These are phyloP conservation scores for Hydropsyche tenuis DNA, from an alignment of 1,140 invertebrate genomes.

Conservation along the genomic window DNA sequence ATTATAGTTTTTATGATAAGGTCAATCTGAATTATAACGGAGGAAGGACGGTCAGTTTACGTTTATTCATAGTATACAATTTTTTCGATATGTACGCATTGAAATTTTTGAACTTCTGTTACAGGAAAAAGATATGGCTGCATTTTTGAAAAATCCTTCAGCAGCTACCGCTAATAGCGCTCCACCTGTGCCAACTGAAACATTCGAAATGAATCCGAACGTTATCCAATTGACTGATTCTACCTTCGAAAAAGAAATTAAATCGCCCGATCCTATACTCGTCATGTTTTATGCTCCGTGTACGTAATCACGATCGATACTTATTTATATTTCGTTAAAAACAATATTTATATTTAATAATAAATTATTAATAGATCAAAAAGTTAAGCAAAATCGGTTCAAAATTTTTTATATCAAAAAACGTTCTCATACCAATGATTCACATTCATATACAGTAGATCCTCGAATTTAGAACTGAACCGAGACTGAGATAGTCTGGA, in stretches of 20 bases:
- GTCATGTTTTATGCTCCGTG: conserved; percentile 85
- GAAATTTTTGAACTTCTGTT: conserved; percentile 41
- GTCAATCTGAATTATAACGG: conserved; percentile 71
- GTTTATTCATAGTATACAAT: conserved; percentile 6
- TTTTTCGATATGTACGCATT: conserved; percentile 20
- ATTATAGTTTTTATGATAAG: conserved; percentile 85
- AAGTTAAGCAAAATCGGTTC: not conserved
- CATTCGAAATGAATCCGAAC: conserved; percentile 52
- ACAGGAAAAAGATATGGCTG: conserved; percentile 70
- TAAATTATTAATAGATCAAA: not conserved
- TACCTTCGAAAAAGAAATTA: conserved; percentile 64
- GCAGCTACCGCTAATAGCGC: conserved; percentile 55
- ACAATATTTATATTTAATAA: not conserved
- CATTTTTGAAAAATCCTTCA: conserved; percentile 71
- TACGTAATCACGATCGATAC: conserved; percentile 57
- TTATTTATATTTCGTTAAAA: conserved; percentile 21
- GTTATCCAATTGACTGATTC: conserved; percentile 62
- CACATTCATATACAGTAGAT: too few species aligned
- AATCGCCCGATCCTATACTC: conserved; percentile 70
- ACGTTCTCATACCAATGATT: not conserved
- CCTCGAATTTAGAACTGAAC: too few species aligned
- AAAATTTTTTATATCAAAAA: not conserved
- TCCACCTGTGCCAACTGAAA: conserved; percentile 52
- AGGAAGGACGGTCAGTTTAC: conserved; percentile 69
- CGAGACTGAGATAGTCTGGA: too few species aligned